phyloP scores from a whole-genome alignment of 2,888 invertebrate genomes.

The Clunio marinus region DNA sequence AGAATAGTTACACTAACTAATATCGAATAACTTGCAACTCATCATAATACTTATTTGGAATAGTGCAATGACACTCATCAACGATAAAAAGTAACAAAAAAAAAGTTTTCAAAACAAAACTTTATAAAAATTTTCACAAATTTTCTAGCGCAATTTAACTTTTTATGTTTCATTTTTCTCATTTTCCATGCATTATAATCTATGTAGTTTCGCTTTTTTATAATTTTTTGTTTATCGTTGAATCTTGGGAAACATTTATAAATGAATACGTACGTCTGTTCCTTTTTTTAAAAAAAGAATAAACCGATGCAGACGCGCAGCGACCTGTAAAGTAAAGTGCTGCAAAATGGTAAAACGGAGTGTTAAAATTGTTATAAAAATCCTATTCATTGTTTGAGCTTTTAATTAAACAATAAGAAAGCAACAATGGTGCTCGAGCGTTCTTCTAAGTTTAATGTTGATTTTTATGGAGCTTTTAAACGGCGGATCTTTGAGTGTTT shows the following conservation, averaged over 20 bases:
- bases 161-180: neutral
- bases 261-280: neutral
- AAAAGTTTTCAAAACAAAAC: too few species aligned
- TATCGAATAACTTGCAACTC: too few species aligned
- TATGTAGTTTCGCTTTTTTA: neutral
- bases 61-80: too few species aligned
- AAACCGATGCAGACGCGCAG: neutral
- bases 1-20: too few species aligned
- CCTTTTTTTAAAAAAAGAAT: too few species aligned
- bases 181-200: neutral
- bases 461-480: neutral
- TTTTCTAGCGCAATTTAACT: neutral
- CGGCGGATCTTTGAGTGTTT: neutral
- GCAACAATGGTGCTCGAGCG: neutral
- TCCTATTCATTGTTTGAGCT: constrained; percentile 26
- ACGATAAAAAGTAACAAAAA: too few species aligned
- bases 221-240: constrained; percentile 3
- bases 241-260: neutral
- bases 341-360: neutral
- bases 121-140: too few species aligned
- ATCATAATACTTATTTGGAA: too few species aligned
- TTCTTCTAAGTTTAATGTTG: neutral
- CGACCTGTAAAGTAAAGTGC: constrained; percentile 1
- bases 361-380: constrained; percentile 31
- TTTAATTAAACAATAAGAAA: constrained; percentile 31